phyloP scores from a whole-genome alignment of 1,140 invertebrate genomes.

The Sinonovacula constricta region DNA sequence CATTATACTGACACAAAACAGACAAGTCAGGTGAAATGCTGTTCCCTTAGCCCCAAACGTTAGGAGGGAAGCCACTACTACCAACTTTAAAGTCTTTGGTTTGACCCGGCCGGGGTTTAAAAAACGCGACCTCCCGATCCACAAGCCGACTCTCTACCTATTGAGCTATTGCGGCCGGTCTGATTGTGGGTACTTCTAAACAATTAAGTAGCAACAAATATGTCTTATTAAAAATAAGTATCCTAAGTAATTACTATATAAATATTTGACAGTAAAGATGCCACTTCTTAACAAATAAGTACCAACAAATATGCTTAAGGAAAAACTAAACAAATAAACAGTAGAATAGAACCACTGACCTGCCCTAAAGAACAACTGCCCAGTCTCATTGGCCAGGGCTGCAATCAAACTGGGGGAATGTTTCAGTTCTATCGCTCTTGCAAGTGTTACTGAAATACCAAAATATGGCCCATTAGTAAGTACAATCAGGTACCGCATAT shows the following conservation, averaged over 20 bases:
- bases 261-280: not conserved
- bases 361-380: slow-evolving; percentile 83
- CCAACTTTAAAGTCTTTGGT: too few relatives aligned
- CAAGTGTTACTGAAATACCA: slow-evolving; percentile 84
- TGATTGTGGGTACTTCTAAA: not conserved
- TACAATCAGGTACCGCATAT: too few relatives aligned
- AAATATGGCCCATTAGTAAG: too few relatives aligned
- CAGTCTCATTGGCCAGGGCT: slow-evolving; percentile 84
- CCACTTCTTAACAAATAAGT: not conserved
- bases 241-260: too few relatives aligned
- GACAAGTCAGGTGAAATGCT: too few relatives aligned
- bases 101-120: not conserved
- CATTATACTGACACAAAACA: too few relatives aligned
- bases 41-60: too few relatives aligned
- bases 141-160: too few relatives aligned
- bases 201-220: too few relatives aligned
- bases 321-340: not conserved
- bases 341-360: slow-evolving; percentile 68
- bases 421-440: slow-evolving; percentile 86
- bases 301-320: not conserved
- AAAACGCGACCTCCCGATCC: not conserved
- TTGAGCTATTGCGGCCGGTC: too few relatives aligned
- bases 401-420: slow-evolving; percentile 84
- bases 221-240: too few relatives aligned
- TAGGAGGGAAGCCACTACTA: too few relatives aligned